A percentile compares a stretch with the other conserved stretches of the same genome.
phyloP scores from a whole-genome alignment of 2,797 vertebrate species.

The Etheostoma nigrum region DNA sequence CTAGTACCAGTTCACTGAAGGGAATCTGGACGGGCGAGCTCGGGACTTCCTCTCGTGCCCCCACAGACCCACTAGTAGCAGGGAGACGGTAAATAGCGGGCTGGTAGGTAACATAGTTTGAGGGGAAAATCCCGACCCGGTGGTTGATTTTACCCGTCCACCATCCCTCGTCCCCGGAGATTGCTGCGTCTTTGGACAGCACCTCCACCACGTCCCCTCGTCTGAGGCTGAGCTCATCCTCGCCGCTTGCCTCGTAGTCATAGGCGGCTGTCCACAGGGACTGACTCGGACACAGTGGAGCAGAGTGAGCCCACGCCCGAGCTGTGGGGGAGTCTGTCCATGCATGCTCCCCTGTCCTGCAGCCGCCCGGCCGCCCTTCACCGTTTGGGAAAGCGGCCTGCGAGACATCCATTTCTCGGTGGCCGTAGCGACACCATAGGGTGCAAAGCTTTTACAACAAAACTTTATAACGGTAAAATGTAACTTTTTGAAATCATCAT shows the following conservation, averaged over 20 bases:
- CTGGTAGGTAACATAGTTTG: constrained; percentile 89
- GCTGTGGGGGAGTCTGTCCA: constrained; percentile 76
- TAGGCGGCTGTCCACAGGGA: constrained; percentile 91
- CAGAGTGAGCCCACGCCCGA: constrained; percentile 80
- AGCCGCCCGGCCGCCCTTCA: constrained; percentile 83
- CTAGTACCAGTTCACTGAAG: constrained; percentile 90
- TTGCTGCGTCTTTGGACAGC: constrained; percentile 90
- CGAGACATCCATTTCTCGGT: constrained; percentile 88
- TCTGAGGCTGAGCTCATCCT: constrained; percentile 91
- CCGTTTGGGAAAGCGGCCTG: constrained; percentile 89
- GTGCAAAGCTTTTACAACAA: constrained; percentile 75
- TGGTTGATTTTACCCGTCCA: constrained; percentile 92
- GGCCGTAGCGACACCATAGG: constrained; percentile 88
- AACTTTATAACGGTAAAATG: constrained; percentile 60
- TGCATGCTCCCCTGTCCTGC: constrained; percentile 77
- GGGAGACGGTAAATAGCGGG: constrained; percentile 84
- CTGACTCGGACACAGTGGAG: constrained; percentile 82
- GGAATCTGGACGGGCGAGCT: constrained; percentile 87
- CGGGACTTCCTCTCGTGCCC: constrained; percentile 75
- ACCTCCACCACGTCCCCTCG: constrained; percentile 91
- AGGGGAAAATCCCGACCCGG: constrained; percentile 91
- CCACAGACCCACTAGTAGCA: constrained; percentile 57
- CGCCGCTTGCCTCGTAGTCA: constrained; percentile 91
- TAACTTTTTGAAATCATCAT: constrained; percentile 52
- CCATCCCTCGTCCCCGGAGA: constrained; percentile 93